Evolutionary conservation across 2,888 invertebrate genomes (phyloP), one percentile per base, ranked within the genome.

Genomic region (Metalampra italica): DNA sequence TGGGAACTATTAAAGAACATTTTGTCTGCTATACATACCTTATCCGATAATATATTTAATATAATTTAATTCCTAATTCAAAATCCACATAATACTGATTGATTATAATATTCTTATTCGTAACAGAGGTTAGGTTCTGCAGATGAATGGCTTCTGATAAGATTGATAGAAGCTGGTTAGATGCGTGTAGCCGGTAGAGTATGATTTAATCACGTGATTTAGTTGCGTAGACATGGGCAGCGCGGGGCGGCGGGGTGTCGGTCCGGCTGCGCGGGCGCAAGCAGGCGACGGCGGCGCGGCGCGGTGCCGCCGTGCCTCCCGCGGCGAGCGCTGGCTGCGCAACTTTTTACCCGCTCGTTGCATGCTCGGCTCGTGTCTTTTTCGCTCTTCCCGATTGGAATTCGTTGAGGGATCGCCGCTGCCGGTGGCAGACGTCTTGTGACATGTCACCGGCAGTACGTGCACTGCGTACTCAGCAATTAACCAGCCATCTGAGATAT

Each of bases 381-480:
- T 88, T 87, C 86, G 84, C 87, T 87, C 86, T 85, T 86, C 71
- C 77, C 83, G 72, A 79, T 84, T 62, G 89, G 89, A 89, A 89
- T 89, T 88, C 83, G 85, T 82, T 78, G 83, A 80, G 81, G 78
- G 81, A 84, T 82, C 80, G 82, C 86, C 88, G 83, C 83, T 75
- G 86, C 86, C 80, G 88, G 88, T 89, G 88, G 89, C 85, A 84
- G 83, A 85, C 84, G 84, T 82, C 85, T 81, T 85, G 85, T 87
- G 87, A 86, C 84, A 83, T 87, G 86, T 87, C 85, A 79, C 64
- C 64, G 72, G 59, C 68, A 51, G 73, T 86, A 88, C 87, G 88
- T 87, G 89, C 79, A 68, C 72, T 77, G 87, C 84, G 79, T 85
- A 82, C 84, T 72, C 75, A 67, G 75, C 86, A 87, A 89, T 89